These are phyloP conservation scores for Aphelenchoides bicaudatus DNA, from an alignment of 2,888 invertebrate species.

Conservation along the genomic window DNA sequence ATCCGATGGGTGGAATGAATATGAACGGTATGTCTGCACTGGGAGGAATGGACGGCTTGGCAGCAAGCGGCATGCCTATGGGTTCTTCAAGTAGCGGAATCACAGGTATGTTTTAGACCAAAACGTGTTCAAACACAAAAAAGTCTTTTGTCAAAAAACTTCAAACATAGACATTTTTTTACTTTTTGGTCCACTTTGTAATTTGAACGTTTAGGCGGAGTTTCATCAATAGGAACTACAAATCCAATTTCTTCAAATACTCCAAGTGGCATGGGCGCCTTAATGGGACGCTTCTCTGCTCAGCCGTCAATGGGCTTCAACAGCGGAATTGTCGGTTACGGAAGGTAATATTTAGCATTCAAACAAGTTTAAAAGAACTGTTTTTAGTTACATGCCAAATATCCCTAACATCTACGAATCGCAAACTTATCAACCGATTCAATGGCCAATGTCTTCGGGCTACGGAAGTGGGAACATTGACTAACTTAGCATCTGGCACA, in stretches of 20 bases:
- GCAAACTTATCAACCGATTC: constrained; percentile 6
- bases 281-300: constrained; percentile 1
- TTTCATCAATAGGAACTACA: not conserved
- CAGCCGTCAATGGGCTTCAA: constrained; percentile 10
- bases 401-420: constrained; percentile 18
- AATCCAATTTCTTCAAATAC: constrained; percentile 7
- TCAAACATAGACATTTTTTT: not conserved
- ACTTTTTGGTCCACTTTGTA: not conserved
- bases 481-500: not conserved
- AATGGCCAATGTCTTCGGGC: constrained; percentile 20
- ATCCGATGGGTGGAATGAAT: not conserved
- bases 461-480: not conserved
- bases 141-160: not conserved
- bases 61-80: not conserved
- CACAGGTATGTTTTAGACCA: not conserved
- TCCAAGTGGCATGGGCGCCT: constrained; percentile 10
- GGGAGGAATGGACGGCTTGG: too few species aligned
- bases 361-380: too few species aligned
- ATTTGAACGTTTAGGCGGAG: not conserved
- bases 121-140: not conserved
- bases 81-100: not conserved
- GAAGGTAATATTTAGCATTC: not conserved
- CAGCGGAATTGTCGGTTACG: constrained; percentile 17
- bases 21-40: not conserved
- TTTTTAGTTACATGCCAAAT: not conserved